Evolutionary conservation across 2,888 invertebrate genomes (phyloP), one percentile per base, ranked within the genome.

Genomic region (Callyntrura guangdongensis): DNA sequence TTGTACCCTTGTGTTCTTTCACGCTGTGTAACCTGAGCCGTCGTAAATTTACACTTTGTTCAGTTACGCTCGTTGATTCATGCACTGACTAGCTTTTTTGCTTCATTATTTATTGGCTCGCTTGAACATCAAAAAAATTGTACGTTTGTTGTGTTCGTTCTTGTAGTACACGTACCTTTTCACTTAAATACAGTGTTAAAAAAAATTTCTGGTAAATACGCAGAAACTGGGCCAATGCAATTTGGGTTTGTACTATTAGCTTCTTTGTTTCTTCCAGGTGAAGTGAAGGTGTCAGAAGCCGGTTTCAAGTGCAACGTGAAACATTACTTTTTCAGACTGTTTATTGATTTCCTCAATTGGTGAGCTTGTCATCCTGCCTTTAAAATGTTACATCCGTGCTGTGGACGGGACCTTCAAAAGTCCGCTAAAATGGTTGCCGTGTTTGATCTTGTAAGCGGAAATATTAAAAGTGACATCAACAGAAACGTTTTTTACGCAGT

Each of bases 341-440:
- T 64, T 14, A 64, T 20, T n/a, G n/a, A 36, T 36, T 36, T 36
- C 36, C 6, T 36, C 36, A 36, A n/a, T 81, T 79, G 53, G 56
- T 59, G 20, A 81, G 53, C 12, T 53, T 14, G 25, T 53, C 6
- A 5, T 11, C 27, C 9, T 27, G 0, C 25, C 1, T 2, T 12
- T 1, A 91, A 69, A 20, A 89, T 91, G 88, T 14, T 89, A 12
- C 59, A 91, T 84, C 91, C 91, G n/a, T 91, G 91, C 49, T 91
- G 91, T 91, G 91, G 91, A 61, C 27, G 59, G n/a, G 91, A 91
- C 61, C 69, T 91, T 36, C 84, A 89, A 8, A 87, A 89, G n/a
- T 89, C 86, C 5, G 91, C 91, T 14, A 91, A 91, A 61, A 84
- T 64, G 9, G 91, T 89, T 25, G 91, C 91, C 6, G 91, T 91